phyloP scores from a whole-genome alignment of 1,140 invertebrate genomes.

The Tenebrio molitor region DNA sequence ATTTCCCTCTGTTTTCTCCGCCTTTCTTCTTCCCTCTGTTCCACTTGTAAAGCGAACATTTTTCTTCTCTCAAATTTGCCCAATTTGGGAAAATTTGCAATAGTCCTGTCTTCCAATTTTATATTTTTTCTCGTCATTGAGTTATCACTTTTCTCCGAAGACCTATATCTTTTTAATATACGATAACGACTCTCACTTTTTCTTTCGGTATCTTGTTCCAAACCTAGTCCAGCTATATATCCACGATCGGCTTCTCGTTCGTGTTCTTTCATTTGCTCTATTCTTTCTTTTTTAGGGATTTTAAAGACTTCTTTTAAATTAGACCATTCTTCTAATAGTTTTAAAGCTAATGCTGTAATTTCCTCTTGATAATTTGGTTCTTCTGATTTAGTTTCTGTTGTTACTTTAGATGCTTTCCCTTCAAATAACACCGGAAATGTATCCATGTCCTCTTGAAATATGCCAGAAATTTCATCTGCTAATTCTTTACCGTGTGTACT shows the following conservation, averaged over 20 bases:
- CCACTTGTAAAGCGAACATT: slow-evolving; percentile 83
- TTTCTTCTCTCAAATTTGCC: slow-evolving; percentile 80
- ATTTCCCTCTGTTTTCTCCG: slow-evolving; percentile 73
- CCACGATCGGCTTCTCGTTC: slow-evolving; percentile 84
- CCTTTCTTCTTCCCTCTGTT: slow-evolving; percentile 76
- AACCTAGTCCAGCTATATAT: slow-evolving; percentile 61
- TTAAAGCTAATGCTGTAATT: slow-evolving; percentile 71
- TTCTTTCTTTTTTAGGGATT: slow-evolving; percentile 95
- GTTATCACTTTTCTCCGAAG: slow-evolving; percentile 39
- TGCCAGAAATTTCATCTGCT: slow-evolving; percentile 49
- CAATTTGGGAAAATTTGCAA: slow-evolving; percentile 66
- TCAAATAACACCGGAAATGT: background rate
- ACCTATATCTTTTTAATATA: slow-evolving; percentile 60
- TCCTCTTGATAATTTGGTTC: slow-evolving; percentile 62
- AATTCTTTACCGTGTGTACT: slow-evolving; percentile 36
- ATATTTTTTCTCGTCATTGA: slow-evolving; percentile 19
- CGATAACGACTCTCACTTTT: slow-evolving; percentile 64
- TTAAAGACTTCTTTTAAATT: slow-evolving; percentile 89
- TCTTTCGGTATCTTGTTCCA: slow-evolving; percentile 60
- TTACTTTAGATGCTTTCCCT: slow-evolving; percentile 6
- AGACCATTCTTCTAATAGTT: slow-evolving; percentile 82
- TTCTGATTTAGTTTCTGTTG: slow-evolving; percentile 22
- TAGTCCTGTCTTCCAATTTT: slow-evolving; percentile 63
- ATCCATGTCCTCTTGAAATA: slow-evolving; percentile 54
- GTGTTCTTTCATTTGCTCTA: slow-evolving; percentile 94